A percentile compares a stretch with the other conserved stretches of the same genome.
Conservation (phyloP, 2,888 invertebrate genomes). For the Perizoma affinitatum region DNA sequence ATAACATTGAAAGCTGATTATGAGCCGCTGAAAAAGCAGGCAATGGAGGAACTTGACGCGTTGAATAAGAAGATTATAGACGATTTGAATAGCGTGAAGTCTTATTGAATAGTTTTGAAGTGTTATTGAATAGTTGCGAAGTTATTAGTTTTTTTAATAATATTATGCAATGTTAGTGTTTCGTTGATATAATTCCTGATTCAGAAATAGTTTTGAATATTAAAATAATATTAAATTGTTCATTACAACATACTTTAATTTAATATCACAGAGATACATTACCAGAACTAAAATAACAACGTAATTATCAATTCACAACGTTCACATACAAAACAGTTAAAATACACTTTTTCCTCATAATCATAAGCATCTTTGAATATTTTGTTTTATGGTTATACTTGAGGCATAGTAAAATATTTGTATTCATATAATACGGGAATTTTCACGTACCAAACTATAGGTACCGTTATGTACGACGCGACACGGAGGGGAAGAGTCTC, state of each 20-base stretch:
- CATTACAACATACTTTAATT: constrained; percentile 47
- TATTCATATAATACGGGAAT: no score
- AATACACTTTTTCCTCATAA: no score
- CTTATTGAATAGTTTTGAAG: constrained; percentile 49
- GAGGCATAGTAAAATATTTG: no score
- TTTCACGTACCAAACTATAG: no score
- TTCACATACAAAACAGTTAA: neutral
- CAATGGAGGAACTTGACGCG: constrained; percentile 79
- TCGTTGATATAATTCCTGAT: no score
- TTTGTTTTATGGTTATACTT: no score
- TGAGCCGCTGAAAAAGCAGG: constrained; percentile 84
- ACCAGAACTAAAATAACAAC: constrained; percentile 8
- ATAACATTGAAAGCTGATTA: constrained; percentile 88
- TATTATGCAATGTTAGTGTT: no score
- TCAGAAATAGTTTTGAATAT: neutral
- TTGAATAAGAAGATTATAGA: constrained; percentile 84
- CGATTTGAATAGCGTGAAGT: constrained; percentile 65
- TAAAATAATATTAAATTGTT: constrained; percentile 19
- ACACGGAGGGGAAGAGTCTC: no score
- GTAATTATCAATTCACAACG: constrained; percentile 28
- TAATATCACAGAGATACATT: constrained; percentile 65
- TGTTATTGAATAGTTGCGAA: constrained; percentile 48
- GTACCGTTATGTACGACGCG: no score
- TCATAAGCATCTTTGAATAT: no score
- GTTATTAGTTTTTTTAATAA: neutral